phyloP scores from a whole-genome alignment of 1,140 invertebrate species.

The Solenopsis fugax region DNA sequence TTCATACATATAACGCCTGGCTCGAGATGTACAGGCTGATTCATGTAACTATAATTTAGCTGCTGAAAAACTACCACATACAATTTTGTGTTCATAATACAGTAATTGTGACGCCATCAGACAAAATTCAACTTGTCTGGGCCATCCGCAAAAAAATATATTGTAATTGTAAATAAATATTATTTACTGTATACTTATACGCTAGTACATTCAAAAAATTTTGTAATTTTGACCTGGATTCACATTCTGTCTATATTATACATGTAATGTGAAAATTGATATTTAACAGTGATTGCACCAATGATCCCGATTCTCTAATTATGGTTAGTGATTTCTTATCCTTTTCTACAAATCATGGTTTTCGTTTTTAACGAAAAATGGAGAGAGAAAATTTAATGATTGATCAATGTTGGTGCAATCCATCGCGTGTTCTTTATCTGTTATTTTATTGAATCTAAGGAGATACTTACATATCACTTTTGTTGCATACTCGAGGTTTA shows the following conservation, averaged over 20 bases:
- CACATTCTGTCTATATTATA: slow-evolving; percentile 39
- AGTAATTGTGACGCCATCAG: slow-evolving; percentile 3
- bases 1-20: background rate
- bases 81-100: slow-evolving; percentile 54
- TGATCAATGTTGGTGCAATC: slow-evolving; percentile 44
- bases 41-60: slow-evolving; percentile 44
- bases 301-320: background rate
- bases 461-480: slow-evolving; percentile 55
- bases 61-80: slow-evolving; percentile 33
- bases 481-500: slow-evolving; percentile 11
- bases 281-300: slow-evolving; percentile 15
- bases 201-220: slow-evolving; percentile 66
- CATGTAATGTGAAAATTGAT: slow-evolving; percentile 30
- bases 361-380: slow-evolving; percentile 20
- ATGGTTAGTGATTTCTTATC: background rate
- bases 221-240: slow-evolving; percentile 56
- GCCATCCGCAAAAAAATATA: slow-evolving; percentile 71
- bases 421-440: background rate
- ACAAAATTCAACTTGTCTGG: slow-evolving; percentile 65
- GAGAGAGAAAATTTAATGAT: slow-evolving; percentile 10
- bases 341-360: background rate
- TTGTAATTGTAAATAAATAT: slow-evolving; percentile 84
- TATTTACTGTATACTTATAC: slow-evolving; percentile 81
- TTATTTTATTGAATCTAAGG: slow-evolving; percentile 38
- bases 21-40: background rate